phyloP scores from a whole-genome alignment of 2,888 invertebrate genomes.

The Mythimna pallens region DNA sequence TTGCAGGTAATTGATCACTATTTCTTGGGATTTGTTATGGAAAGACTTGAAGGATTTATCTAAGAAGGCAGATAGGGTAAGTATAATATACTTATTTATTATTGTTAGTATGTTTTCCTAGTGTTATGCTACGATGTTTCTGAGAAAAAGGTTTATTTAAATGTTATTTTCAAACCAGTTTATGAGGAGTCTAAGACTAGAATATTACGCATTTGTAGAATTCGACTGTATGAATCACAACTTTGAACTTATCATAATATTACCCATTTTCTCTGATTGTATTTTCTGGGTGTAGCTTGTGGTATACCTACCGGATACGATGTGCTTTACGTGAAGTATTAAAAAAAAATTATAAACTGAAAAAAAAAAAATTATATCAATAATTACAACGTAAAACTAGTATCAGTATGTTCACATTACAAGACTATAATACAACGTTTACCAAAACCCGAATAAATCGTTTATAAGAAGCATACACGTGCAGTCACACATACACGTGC shows the following conservation, averaged over 20 bases:
- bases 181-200: not conserved
- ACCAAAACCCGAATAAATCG: not conserved
- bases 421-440: too few species aligned
- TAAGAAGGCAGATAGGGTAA: slow-evolving; percentile 39
- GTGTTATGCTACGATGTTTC: not conserved
- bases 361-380: too few species aligned
- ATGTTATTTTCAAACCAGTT: not conserved
- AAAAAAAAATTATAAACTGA: too few species aligned
- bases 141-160: not conserved
- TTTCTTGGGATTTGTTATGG: slow-evolving; percentile 57
- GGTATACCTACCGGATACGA: too few species aligned
- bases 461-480: not conserved
- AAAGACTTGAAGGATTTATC: slow-evolving; percentile 35
- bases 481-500: not conserved
- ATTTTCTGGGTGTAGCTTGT: too few species aligned
- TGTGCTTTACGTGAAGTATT: too few species aligned
- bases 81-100: slow-evolving; percentile 4
- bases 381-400: too few species aligned
- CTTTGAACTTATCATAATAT: too few species aligned
- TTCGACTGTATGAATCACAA: too few species aligned
- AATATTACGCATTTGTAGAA: not conserved
- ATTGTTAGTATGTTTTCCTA: not conserved
- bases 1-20: slow-evolving; percentile 66
- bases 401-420: too few species aligned
- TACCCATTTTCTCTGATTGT: too few species aligned